Evolutionary conservation across 2,888 invertebrate species (phyloP).

Genomic region (Deilephila elpenor): DNA sequence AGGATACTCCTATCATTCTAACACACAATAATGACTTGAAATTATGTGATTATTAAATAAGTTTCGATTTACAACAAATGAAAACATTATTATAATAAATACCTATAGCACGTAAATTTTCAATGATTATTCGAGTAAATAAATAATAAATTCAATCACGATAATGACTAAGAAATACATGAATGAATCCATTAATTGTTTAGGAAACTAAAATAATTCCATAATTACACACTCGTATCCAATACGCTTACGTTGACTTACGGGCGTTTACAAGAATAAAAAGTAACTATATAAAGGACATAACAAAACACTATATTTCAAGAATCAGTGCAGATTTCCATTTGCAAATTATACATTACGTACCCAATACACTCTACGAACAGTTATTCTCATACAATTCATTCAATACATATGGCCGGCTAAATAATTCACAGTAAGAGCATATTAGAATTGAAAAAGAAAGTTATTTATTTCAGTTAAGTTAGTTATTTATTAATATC

Average conservation of each 20-base stretch:
- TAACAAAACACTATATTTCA: not conserved
- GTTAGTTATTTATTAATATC: not conserved
- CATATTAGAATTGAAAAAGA: not conserved
- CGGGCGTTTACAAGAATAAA: slow-evolving; percentile 1
- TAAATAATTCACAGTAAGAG: slow-evolving; percentile 3
- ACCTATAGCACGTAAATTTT: too few species aligned
- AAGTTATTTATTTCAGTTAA: not conserved
- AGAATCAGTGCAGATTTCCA: slow-evolving; percentile 19
- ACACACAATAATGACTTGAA: not conserved
- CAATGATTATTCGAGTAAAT: too few species aligned
- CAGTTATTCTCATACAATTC: slow-evolving; percentile 39
- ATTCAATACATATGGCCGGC: slow-evolving; percentile 36
- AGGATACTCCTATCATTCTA: not conserved
- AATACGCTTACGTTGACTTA: too few species aligned
- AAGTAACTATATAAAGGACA: not conserved
- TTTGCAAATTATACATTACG: slow-evolving; percentile 43
- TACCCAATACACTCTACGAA: slow-evolving; percentile 48
- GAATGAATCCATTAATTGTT: not conserved
- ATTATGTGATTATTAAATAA: too few species aligned
- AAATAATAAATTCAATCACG: not conserved
- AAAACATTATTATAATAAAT: too few species aligned
- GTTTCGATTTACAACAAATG: too few species aligned
- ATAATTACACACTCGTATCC: not conserved
- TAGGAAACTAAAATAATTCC: too few species aligned
- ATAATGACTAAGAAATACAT: not conserved